Conservation (phyloP, 37 sponge, comb jelly and placozoan genomes). For the Tethya wilhelma region DNA sequence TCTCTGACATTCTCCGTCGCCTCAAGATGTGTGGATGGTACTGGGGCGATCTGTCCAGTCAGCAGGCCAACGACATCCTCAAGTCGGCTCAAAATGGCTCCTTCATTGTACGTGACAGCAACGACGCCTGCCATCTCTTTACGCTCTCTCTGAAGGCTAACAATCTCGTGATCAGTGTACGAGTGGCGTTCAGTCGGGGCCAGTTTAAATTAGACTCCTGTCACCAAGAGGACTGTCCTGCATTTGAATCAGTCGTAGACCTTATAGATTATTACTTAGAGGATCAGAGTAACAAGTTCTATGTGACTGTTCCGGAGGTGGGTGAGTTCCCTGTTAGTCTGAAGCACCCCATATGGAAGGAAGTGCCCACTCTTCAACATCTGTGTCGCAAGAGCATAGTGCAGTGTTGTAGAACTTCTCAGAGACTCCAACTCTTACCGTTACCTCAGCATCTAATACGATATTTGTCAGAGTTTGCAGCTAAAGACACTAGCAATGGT, state of each 20-base stretch:
- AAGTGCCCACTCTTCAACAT: conserved; percentile 86
- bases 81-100: conserved; percentile 72
- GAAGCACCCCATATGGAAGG: conserved; percentile 76
- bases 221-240: conserved; percentile 71
- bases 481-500: conserved; percentile 12
- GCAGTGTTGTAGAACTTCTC: conserved; percentile 38
- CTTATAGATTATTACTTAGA: conserved; percentile 77
- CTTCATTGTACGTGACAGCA: conserved; percentile 89
- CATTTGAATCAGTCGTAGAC: conserved; percentile 78
- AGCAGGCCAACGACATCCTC: conserved; percentile 74
- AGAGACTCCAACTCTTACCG: conserved; percentile 47
- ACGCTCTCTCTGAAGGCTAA: conserved; percentile 78
- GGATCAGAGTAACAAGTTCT: conserved; percentile 59
- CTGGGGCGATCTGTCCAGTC: conserved; percentile 85
- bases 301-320: conserved; percentile 64
- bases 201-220: conserved; percentile 88
- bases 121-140: conserved; percentile 87
- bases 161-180: conserved; percentile 70
- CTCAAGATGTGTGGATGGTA: conserved; percentile 95
- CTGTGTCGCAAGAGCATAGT: conserved; percentile 70
- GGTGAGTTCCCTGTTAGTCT: conserved; percentile 74
- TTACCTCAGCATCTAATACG: conserved; percentile 62
- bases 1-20: conserved; percentile 69
- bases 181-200: conserved; percentile 85
- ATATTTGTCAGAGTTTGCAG: conserved; percentile 68